Conservation (phyloP, 1,140 invertebrate genomes). For the Monomorium pharaonis region DNA sequence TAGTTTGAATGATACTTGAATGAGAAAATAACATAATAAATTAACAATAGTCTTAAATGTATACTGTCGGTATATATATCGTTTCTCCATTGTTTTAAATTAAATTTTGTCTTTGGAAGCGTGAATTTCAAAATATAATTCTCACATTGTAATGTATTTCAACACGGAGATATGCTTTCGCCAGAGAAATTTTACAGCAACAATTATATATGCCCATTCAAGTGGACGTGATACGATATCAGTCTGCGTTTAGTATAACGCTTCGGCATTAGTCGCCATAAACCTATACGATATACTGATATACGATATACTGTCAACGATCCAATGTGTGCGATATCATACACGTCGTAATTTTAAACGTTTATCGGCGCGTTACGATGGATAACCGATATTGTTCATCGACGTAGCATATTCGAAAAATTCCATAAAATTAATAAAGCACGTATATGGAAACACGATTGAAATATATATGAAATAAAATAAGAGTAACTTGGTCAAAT, state of each 20-base stretch:
- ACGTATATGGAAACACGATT: not conserved
- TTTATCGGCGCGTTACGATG: constrained; percentile 41
- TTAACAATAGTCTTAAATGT: not conserved
- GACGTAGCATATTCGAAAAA: constrained; percentile 25
- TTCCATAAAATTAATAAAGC: constrained; percentile 43
- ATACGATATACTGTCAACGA: constrained; percentile 48
- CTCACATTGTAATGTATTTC: not conserved
- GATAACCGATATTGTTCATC: constrained; percentile 21
- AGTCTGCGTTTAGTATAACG: constrained; percentile 2
- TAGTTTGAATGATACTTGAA: not conserved
- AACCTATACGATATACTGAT: constrained; percentile 26
- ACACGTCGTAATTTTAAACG: constrained; percentile 39
- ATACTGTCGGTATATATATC: not conserved
- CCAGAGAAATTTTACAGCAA: constrained; percentile 26
- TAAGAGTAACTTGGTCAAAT: not conserved
- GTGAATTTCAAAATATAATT: not conserved
- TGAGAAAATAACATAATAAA: not conserved
- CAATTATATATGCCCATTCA: constrained; percentile 30
- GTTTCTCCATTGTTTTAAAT: not conserved
- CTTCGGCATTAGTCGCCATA: constrained; percentile 35
- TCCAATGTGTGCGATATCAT: constrained; percentile 1
- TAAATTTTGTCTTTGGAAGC: not conserved
- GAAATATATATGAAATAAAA: not conserved
- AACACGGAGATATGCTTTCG: not conserved
- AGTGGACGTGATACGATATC: constrained; percentile 39